Evolutionary conservation across 2,888 invertebrate genomes (phyloP), one percentile per base, ranked within the genome.

Genomic region (Girardia tigrina): DNA sequence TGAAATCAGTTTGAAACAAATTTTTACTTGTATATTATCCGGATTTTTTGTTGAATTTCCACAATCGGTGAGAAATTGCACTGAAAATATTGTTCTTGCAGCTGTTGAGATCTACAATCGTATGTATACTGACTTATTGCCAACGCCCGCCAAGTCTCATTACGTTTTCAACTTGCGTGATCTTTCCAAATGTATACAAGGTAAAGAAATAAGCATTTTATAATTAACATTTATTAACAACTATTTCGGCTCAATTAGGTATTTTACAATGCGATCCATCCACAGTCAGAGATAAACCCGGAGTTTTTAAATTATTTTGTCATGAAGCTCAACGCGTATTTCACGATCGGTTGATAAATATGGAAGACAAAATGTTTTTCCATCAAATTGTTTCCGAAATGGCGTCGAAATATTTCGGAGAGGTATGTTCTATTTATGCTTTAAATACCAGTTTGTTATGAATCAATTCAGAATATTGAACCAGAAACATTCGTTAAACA

Each of bases 171-270:
- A 85, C 78, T 80, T 85, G 28, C 78, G 85, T 77, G 92, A 93
- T 85, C 86, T 93, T 56, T 92, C 92, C 12, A 93, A 92, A 83
- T 91, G 91, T 78, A 87, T 92, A 80, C 92, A 92, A 85, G 92
- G 92, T 81, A 23, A 78, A 72, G 75, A 77, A 36, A 20, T 56
- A 20, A 56, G 23, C 23, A 56, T 56, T 56, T 56, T 4, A 36
- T 12, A 36, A 8, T 36, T 16, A n/a, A n/a, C 4, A 20, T 26
- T 12, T 27, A 8, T 27, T 12, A 71, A 71, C 14, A 28, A 71
- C 4, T 56, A n/a, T n/a, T n/a, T n/a, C n/a, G 74, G 77, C 2
- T 12, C 23, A 8, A 8, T 0, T 79, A 84, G 84, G 84, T n/a
- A 88, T 92, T 8, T 84, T 92, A 74, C 92, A 92, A 82, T 90